Percentiles rank a stretch among this genome's conserved stretches.
Evolutionary conservation across 2,113 vertebrate species (phyloP).

Genomic region (human): GRCh38 chr4:94072501-94073000

Average conservation of each 20-base stretch:
- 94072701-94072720: not conserved
- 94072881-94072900: too few species aligned
- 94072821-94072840: not conserved
- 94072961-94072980: not conserved
- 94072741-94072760: not conserved
- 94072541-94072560: conserved; percentile 69
- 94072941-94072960: not conserved
- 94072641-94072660: not conserved
- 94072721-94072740: not conserved
- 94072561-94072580: not conserved
- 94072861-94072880: not conserved
- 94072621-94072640: not conserved
- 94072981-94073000: not conserved
- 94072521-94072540: conserved; percentile 35
- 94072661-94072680: not conserved
- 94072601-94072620: conserved; percentile 44
- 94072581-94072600: not conserved
- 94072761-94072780: not conserved
- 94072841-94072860: not conserved
- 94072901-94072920: not conserved
- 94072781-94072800: not conserved
- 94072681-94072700: not conserved
- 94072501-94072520: not conserved
- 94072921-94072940: not conserved
- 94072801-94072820: not conserved